Evolutionary conservation across 2,113 vertebrate species (phyloP).

Genomic region (Salvelinus namaycush): DNA sequence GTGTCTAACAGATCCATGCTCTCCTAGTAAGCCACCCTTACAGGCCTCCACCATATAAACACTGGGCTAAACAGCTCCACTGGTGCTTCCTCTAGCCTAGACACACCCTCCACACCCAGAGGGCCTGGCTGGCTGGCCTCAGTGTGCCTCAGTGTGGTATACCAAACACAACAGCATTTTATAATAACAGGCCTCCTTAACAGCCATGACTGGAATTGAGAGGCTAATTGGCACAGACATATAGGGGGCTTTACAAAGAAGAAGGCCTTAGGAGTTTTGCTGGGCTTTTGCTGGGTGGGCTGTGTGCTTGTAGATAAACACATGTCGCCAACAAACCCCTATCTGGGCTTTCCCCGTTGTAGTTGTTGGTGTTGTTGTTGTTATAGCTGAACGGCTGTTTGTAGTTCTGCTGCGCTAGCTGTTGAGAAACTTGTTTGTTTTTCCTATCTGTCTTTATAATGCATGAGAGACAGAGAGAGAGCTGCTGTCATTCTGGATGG

Average conservation of each 20-base stretch:
- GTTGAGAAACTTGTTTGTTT: conserved; percentile 46
- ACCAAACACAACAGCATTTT: conserved; percentile 6
- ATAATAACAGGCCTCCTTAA: conserved; percentile 10
- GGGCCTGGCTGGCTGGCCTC: neutral
- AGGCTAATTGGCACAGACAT: conserved; percentile 31
- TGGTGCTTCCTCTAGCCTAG: neutral
- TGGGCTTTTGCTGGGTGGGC: neutral
- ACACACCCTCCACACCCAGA: neutral
- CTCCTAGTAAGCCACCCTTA: neutral
- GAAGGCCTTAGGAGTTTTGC: neutral
- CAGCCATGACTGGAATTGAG: conserved; percentile 15
- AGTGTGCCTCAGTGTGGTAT: neutral
- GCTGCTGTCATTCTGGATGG: no score
- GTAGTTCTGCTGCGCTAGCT: conserved; percentile 27
- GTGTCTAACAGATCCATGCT: conserved; percentile 1
- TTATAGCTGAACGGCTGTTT: conserved; percentile 34
- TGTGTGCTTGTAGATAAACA: conserved; percentile 39
- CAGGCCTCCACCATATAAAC: neutral
- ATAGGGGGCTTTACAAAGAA: neutral
- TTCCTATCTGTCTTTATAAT: conserved; percentile 26
- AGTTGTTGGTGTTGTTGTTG: conserved; percentile 29
- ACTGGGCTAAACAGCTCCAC: neutral
- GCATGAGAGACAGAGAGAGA: no score
- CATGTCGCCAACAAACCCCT: conserved; percentile 19
- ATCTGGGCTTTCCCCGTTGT: conserved; percentile 21